Evolutionary conservation across 2,797 vertebrate species (phyloP).

Genomic region (Botia kubotai): DNA sequence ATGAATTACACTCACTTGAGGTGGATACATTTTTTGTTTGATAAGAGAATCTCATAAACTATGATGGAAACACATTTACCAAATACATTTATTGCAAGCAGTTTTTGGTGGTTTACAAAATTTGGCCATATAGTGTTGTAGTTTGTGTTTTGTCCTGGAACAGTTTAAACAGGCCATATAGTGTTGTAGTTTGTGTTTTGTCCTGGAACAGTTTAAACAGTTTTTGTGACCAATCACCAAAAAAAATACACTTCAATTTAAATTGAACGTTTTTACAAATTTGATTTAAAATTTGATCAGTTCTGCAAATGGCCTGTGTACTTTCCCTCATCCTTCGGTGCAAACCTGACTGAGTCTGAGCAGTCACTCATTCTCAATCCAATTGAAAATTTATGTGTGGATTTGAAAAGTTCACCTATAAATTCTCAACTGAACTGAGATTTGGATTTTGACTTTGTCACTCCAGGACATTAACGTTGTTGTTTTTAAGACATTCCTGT

Average conservation of each 20-base stretch:
- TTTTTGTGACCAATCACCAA: no score
- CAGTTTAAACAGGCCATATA: no score
- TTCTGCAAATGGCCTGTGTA: background rate
- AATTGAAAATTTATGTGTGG: background rate
- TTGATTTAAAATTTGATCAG: background rate
- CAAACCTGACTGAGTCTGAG: no score
- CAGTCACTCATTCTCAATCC: background rate
- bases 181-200: background rate
- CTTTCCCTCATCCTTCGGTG: background rate
- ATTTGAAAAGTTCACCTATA: background rate
- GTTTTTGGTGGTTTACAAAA: background rate
- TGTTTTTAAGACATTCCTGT: slow-evolving; percentile 3
- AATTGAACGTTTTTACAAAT: no score
- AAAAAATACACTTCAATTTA: no score
- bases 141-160: background rate
- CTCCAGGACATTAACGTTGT: background rate
- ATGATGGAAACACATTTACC: no score
- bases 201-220: no score
- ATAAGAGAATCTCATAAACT: no score
- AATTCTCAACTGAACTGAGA: background rate
- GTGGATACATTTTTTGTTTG: no score
- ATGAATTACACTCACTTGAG: no score
- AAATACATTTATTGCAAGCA: background rate
- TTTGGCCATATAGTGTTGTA: background rate
- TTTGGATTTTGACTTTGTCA: background rate